These are phyloP conservation scores for Hypsibius dujardini DNA, from an alignment of 1,140 invertebrate species.

Conservation along the genomic window DNA sequence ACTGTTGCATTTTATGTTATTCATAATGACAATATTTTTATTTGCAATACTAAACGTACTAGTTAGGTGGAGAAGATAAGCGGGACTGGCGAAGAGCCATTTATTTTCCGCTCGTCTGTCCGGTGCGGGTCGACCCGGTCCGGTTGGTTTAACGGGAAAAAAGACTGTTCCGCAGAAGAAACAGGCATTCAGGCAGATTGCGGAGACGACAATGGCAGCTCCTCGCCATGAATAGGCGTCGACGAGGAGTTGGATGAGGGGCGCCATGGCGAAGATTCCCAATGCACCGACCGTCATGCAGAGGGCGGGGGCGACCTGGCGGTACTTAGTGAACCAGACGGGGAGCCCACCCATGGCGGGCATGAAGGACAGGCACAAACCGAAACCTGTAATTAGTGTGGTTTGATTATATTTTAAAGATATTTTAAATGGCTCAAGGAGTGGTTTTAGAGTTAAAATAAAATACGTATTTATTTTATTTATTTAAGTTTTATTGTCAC, in stretches of 20 bases:
- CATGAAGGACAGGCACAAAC: not conserved
- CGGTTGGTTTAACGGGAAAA: not conserved
- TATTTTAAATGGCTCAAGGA: no score
- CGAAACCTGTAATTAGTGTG: not conserved
- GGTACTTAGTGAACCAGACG: slow-evolving; percentile 6
- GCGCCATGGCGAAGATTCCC: slow-evolving; percentile 9
- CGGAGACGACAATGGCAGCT: not conserved
- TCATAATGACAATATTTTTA: no score
- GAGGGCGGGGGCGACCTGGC: not conserved
- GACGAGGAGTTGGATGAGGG: not conserved
- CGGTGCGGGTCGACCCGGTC: not conserved
- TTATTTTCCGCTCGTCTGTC: not conserved
- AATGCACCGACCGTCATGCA: not conserved
- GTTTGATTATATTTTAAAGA: no score
- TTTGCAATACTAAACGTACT: not conserved
- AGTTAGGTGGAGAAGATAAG: not conserved
- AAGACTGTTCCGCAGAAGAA: not conserved
- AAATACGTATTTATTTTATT: no score
- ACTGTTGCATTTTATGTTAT: no score
- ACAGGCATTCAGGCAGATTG: not conserved
- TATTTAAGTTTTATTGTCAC: no score
- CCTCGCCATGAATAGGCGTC: not conserved
- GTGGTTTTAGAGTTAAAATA: no score
- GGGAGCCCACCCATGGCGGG: not conserved
- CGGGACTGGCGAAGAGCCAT: not conserved